Evolutionary conservation across 1,140 invertebrate genomes (phyloP).

Genomic region (Lepidurus apus): DNA sequence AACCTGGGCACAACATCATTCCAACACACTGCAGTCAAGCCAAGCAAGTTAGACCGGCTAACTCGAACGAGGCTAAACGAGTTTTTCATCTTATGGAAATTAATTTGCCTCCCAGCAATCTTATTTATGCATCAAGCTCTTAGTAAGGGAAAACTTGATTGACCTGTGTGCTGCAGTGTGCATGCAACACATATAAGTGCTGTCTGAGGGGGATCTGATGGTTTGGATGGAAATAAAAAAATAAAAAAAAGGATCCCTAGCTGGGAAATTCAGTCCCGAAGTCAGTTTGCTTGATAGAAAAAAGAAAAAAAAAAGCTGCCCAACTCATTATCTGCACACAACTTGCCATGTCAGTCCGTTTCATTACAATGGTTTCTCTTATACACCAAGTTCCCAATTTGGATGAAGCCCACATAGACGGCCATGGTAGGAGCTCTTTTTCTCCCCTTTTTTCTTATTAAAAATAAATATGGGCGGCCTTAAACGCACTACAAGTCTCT

Average conservation of each 20-base stretch:
- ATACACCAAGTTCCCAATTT: constrained; percentile 19
- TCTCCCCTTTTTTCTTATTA: neutral
- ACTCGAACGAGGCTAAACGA: constrained; percentile 14
- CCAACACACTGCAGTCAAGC: neutral
- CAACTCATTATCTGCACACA: constrained; percentile 21
- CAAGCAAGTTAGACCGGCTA: constrained; percentile 6
- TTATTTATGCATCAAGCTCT: constrained; percentile 15
- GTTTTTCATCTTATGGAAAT: constrained; percentile 22
- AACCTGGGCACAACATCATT: constrained; percentile 14
- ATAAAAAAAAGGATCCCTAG: neutral
- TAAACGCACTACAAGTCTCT: neutral
- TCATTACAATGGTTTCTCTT: constrained; percentile 22
- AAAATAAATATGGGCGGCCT: neutral
- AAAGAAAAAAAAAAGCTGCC: neutral
- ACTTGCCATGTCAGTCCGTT: constrained; percentile 18
- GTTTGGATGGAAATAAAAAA: neutral
- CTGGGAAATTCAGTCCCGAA: neutral
- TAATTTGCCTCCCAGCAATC: constrained; percentile 4
- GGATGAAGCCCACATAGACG: constrained; percentile 8
- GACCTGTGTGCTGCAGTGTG: neutral
- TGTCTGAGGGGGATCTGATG: constrained; percentile 13
- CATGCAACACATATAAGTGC: constrained; percentile 21
- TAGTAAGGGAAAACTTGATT: neutral
- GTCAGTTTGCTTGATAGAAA: neutral
- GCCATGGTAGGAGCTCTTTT: neutral